Conservation (phyloP, 2,888 invertebrate species). For the Cataglyphis rosenhaueri region DNA sequence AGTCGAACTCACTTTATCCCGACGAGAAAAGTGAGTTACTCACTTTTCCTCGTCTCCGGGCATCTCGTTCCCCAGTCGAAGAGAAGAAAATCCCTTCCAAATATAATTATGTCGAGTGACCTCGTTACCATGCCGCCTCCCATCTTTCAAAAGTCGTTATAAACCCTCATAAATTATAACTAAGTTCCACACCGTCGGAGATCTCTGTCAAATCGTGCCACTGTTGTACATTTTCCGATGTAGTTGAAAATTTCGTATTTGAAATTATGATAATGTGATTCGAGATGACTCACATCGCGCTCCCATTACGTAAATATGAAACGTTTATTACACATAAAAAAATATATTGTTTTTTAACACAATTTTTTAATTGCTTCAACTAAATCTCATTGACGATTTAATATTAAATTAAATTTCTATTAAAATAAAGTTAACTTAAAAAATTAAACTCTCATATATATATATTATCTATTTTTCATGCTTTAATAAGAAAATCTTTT, state of each 20-base stretch:
- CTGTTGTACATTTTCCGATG: slow-evolving; percentile 32
- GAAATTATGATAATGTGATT: slow-evolving; percentile 47
- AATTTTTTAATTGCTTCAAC: not conserved
- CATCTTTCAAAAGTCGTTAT: slow-evolving; percentile 59
- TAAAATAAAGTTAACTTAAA: not conserved
- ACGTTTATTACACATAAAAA: slow-evolving; percentile 5
- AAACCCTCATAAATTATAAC: slow-evolving; percentile 44
- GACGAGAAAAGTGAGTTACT: slow-evolving; percentile 74
- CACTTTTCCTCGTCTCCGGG: slow-evolving; percentile 65
- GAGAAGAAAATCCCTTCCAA: slow-evolving; percentile 65
- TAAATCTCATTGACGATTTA: not conserved
- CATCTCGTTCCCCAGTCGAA: slow-evolving; percentile 44
- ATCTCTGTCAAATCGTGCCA: slow-evolving; percentile 48
- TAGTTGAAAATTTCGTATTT: slow-evolving; percentile 27
- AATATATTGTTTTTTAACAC: not conserved
- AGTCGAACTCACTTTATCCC: slow-evolving; percentile 74
- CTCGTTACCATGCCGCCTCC: slow-evolving; percentile 67
- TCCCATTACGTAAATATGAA: not conserved
- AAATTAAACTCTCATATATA: not conserved
- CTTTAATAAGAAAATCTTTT: not conserved
- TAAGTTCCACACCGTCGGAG: slow-evolving; percentile 43
- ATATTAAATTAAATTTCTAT: not conserved
- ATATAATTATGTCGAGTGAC: slow-evolving; percentile 65
- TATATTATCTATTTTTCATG: not conserved
- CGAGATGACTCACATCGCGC: slow-evolving; percentile 18